Base-by-base conservation (phyloP, 2,113 vertebrate genomes). In the Hymenochirus boettgeri region DNA sequence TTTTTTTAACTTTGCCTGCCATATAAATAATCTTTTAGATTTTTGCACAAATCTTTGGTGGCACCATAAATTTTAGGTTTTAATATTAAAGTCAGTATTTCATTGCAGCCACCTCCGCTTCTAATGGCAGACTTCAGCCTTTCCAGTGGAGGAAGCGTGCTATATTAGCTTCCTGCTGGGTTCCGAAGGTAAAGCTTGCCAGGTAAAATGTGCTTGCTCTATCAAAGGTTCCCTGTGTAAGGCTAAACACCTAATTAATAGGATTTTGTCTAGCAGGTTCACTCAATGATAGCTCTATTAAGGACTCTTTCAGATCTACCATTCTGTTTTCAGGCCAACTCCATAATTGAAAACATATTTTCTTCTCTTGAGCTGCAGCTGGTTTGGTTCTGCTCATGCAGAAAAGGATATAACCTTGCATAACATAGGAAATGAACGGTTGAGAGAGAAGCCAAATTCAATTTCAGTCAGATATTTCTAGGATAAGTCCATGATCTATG, bases 371-470 rank as follows among this genome's bases (percentile, higher is more conserved):
- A 87, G 85, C 83, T 86, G 86, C 88, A 90, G 88, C 88, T 90
- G 87, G 85, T 88, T 90, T 88, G 85, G 81, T 88, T 86, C 87
- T 86, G 84, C 82, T 90, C 87, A 89, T 85, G 89, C 87, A 90
- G 88, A 88, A 89, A 86, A 88, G 86, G 87, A 86, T 90, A 86
- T 88, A 89, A 89, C 89, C 87, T 88, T 87, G 85, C 86, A 86
- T 90, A 88, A 89, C 85, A 89, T 88, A 85, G 89, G 89, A 90
- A 90, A 88, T 90, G 85, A 90, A 90, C 83, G 83, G 85, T 90
- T 87, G 87, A 90, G 86, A 80, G 87, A 89, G 86, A 90, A 90
- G 89, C 87, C 89, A 90, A 90, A 90, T 89, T 90, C 87, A 89
- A 89, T 90, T 90, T 89, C 84, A 88, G 85, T 89, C 88, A 90